Evolutionary conservation across 1,140 invertebrate genomes (phyloP).

Genomic region (Cyclargus thomasi): DNA sequence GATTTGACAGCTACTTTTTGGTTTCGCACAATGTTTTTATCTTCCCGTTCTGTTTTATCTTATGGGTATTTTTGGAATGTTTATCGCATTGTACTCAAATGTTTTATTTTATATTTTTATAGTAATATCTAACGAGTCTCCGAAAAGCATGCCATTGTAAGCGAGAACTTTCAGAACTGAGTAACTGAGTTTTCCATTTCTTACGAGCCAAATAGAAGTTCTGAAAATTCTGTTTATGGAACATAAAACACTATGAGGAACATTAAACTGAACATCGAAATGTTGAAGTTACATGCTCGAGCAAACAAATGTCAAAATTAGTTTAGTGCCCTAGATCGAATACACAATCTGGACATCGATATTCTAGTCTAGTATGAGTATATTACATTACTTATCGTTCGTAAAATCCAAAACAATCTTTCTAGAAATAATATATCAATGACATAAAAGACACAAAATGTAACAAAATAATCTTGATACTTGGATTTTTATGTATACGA

Average conservation of each 20-base stretch:
- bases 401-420: background rate
- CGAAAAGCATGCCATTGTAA: conserved; percentile 17
- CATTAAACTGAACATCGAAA: conserved; percentile 22
- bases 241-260: conserved; percentile 17
- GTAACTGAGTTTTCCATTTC: background rate
- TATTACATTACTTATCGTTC: too few species aligned
- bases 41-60: background rate
- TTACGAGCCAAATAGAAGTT: background rate
- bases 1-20: background rate
- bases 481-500: background rate
- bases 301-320: conserved; percentile 24
- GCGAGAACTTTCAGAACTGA: conserved; percentile 15
- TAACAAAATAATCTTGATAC: background rate
- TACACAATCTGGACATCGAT: background rate
- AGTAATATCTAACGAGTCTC: conserved; percentile 7
- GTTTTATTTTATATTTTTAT: background rate
- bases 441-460: background rate
- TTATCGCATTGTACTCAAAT: too few species aligned
- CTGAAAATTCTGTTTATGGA: conserved; percentile 16
- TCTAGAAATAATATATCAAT: background rate
- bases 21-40: background rate
- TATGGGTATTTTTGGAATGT: too few species aligned
- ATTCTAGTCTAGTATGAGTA: background rate
- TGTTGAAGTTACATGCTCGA: conserved; percentile 30
- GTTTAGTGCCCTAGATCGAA: conserved; percentile 3